Evolutionary conservation across 1,140 invertebrate species (phyloP).

Genomic region (Drosophila orosa): DNA sequence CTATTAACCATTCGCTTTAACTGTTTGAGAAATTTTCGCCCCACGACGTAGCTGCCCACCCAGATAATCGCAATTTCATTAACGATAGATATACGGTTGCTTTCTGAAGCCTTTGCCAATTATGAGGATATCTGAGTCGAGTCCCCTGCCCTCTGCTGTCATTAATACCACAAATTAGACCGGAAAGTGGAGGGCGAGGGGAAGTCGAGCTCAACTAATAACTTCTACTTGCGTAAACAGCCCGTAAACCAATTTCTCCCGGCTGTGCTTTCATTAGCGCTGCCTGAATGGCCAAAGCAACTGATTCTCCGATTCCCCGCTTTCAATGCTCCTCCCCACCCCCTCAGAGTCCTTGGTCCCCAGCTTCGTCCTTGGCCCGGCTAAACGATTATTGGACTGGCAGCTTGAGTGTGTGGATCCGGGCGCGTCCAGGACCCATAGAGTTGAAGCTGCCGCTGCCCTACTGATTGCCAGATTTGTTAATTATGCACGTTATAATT

Average conservation of each 20-base stretch:
- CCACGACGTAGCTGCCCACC: not conserved
- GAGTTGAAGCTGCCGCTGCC: conserved; percentile 46
- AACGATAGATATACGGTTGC: conserved; percentile 33
- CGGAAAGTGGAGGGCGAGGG: conserved; percentile 5
- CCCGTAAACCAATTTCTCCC: conserved; percentile 54
- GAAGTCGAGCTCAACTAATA: conserved; percentile 57
- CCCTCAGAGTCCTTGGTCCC: not conserved
- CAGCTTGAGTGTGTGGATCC: conserved; percentile 23
- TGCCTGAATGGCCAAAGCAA: conserved; percentile 54
- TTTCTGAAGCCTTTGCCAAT: conserved; percentile 55
- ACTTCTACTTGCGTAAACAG: conserved; percentile 76
- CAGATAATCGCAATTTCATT: conserved; percentile 32
- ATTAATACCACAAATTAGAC: conserved; percentile 77
- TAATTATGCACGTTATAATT: conserved; percentile 79
- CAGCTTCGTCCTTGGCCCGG: conserved; percentile 18
- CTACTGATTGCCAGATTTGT: conserved; percentile 70
- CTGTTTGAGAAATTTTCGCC: not conserved
- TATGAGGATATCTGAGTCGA: conserved; percentile 58
- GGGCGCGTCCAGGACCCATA: conserved; percentile 9
- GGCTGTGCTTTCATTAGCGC: conserved; percentile 73
- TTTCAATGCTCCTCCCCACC: not conserved
- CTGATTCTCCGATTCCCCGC: conserved; percentile 4
- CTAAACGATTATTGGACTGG: conserved; percentile 54
- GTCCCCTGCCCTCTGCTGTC: conserved; percentile 33
- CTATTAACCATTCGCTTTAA: not conserved